These are phyloP conservation scores for Molossus molossus DNA, from an alignment of 2,797 vertebrate genomes.

Conservation along the genomic window DNA sequence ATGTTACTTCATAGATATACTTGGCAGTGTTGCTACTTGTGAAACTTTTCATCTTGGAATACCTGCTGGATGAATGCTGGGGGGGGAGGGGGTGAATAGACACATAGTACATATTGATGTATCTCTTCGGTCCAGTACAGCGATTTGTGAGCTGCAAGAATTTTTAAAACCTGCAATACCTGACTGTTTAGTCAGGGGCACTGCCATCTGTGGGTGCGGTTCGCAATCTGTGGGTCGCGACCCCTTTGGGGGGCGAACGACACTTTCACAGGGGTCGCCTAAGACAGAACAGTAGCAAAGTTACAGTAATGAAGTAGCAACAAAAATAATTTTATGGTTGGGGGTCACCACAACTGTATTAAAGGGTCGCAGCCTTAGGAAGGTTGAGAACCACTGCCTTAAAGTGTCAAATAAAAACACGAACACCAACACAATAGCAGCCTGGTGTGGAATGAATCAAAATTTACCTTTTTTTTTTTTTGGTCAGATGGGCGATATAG, in stretches of 20 bases:
- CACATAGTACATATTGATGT: rapidly evolving
- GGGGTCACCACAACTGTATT: no score
- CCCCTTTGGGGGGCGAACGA: no score
- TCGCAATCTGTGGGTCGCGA: no score
- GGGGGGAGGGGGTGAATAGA: neutral
- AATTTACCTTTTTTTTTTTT: neutral
- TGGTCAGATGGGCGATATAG: neutral
- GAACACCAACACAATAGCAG: neutral
- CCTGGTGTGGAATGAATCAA: neutral
- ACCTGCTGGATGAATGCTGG: neutral
- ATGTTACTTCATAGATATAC: neutral
- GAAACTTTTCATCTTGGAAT: neutral
- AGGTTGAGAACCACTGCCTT: neutral
- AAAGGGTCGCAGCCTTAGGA: no score
- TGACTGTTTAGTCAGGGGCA: neutral
- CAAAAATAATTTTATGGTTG: no score
- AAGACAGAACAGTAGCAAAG: no score
- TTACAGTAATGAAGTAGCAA: no score
- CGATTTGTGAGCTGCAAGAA: neutral
- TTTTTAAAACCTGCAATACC: neutral
- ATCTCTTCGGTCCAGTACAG: neutral
- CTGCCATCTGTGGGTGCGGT: neutral
- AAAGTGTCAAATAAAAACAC: neutral
- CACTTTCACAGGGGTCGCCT: no score
- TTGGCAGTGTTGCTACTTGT: neutral